phyloP scores from a whole-genome alignment of 2,888 invertebrate genomes.

The Agrotis exclamationis region DNA sequence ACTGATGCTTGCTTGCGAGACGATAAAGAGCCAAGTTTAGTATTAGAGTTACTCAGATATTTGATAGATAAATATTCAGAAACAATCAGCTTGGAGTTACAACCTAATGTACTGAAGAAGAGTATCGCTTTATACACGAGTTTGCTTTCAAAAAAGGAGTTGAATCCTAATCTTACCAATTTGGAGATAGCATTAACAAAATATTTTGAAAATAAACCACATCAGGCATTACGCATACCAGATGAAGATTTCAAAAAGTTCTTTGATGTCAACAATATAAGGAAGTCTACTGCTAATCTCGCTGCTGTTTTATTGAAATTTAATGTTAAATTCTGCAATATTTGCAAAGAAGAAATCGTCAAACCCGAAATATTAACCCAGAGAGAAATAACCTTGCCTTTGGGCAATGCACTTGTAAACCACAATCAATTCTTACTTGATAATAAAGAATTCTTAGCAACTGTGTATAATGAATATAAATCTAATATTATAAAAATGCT shows the following conservation, averaged over 20 bases:
- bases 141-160: conserved; percentile 82
- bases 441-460: conserved; percentile 85
- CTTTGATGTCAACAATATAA: conserved; percentile 87
- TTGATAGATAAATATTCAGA: conserved; percentile 87
- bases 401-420: conserved; percentile 88
- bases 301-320: conserved; percentile 91
- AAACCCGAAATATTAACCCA: conserved; percentile 88
- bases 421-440: conserved; percentile 82
- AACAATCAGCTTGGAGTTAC: conserved; percentile 75
- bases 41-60: conserved; percentile 87
- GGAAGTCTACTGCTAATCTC: conserved; percentile 91
- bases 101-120: conserved; percentile 79
- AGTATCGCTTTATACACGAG: conserved; percentile 84
- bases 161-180: conserved; percentile 85
- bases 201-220: conserved; percentile 92
- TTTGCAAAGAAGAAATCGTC: conserved; percentile 85
- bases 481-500: conserved; percentile 92
- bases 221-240: conserved; percentile 88
- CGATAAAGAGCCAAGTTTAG: conserved; percentile 88
- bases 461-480: conserved; percentile 92
- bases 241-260: conserved; percentile 90
- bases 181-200: conserved; percentile 90
- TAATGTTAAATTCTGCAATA: conserved; percentile 85
- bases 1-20: conserved; percentile 80
- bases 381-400: conserved; percentile 92